Conservation (phyloP, 2,888 invertebrate species). For the Aelia acuminata region DNA sequence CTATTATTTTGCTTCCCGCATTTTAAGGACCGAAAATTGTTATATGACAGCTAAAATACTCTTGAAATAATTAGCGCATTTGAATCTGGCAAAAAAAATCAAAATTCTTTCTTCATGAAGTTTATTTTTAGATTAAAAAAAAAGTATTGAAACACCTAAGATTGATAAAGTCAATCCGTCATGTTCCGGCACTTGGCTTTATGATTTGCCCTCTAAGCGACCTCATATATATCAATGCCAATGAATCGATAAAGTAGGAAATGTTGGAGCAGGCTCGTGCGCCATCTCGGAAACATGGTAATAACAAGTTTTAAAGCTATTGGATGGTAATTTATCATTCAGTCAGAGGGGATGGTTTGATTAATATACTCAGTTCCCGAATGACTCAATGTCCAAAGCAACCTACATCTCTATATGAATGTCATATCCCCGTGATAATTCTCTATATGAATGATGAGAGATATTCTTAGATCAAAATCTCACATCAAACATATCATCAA, state of each 20-base stretch:
- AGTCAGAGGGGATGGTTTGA: background rate
- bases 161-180: background rate
- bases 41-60: too few species aligned
- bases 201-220: background rate
- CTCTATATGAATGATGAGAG: too few species aligned
- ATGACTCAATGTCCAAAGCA: background rate
- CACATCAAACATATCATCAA: too few species aligned
- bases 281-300: background rate
- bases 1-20: too few species aligned
- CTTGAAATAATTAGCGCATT: too few species aligned
- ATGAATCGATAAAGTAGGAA: background rate
- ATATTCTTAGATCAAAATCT: too few species aligned
- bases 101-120: too few species aligned
- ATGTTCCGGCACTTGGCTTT: background rate
- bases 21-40: too few species aligned
- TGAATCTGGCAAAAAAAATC: too few species aligned
- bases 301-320: background rate
- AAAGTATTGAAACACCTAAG: background rate
- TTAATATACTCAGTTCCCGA: background rate
- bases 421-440: background rate
- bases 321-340: slow-evolving; percentile 12
- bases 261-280: background rate
- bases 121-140: too few species aligned
- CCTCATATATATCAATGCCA: background rate
- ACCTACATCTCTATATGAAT: background rate